Percentiles rank a stretch among this genome's conserved stretches.
phyloP scores from a whole-genome alignment of 2,113 vertebrate genomes.

The Callocephalon fimbriatum region DNA sequence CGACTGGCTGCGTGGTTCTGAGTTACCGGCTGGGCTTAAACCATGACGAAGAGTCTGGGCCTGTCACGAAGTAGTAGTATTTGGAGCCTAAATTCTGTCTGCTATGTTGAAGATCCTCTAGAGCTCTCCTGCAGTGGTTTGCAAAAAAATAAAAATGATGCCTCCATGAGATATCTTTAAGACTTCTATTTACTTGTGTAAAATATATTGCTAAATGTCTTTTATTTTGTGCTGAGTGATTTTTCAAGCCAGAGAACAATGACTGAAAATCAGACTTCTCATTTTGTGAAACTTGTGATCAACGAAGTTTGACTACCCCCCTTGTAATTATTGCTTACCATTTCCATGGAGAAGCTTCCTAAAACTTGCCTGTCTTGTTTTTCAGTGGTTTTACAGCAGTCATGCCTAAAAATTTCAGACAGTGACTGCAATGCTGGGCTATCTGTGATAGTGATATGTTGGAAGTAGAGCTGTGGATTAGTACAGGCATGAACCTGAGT shows the following conservation, averaged over 20 bases:
- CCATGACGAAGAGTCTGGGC: neutral
- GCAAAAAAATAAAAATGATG: neutral
- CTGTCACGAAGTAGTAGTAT: neutral
- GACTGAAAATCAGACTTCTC: neutral
- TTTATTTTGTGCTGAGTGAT: neutral
- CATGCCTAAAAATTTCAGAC: neutral
- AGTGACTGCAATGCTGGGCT: neutral
- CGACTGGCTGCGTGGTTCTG: neutral
- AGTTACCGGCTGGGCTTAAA: neutral
- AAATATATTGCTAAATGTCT: neutral
- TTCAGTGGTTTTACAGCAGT: neutral
- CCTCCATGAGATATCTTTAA: neutral
- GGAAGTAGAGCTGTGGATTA: neutral
- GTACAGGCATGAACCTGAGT: neutral
- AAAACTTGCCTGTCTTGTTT: neutral
- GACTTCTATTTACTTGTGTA: neutral
- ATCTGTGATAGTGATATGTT: accelerated
- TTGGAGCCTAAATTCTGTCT: neutral
- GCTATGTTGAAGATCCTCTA: neutral
- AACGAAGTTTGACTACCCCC: neutral
- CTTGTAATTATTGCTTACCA: neutral
- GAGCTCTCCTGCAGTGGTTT: neutral
- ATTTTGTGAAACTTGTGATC: neutral
- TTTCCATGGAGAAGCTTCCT: neutral
- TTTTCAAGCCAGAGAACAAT: neutral